Evolutionary conservation across 2,888 invertebrate species (phyloP).

Genomic region (Aethes cnicana): DNA sequence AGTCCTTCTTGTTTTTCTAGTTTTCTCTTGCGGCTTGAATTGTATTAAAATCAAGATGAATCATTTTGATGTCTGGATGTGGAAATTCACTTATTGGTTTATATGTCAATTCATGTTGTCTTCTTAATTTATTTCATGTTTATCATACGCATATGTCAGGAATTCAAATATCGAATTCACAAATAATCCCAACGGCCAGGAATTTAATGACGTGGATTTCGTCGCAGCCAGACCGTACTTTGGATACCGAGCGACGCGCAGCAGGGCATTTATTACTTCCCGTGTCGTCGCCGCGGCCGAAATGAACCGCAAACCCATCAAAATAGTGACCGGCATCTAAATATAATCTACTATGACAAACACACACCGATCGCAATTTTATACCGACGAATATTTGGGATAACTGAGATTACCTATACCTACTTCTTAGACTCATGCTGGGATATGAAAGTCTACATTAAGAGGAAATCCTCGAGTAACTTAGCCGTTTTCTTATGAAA

Average conservation of each 20-base stretch:
- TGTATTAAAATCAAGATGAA: too few species aligned
- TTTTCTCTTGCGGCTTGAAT: too few species aligned
- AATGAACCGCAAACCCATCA: constrained; percentile 61
- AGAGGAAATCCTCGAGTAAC: too few species aligned
- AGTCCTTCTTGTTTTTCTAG: too few species aligned
- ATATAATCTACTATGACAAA: constrained; percentile 51
- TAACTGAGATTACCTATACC: constrained; percentile 5
- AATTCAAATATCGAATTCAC: constrained; percentile 36
- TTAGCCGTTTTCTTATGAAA: too few species aligned
- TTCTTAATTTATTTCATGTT: too few species aligned
- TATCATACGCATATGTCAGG: constrained; percentile 9
- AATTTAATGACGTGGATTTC: constrained; percentile 47
- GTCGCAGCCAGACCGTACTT: constrained; percentile 44
- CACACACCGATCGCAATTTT: constrained; percentile 9
- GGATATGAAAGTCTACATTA: constrained; percentile 6
- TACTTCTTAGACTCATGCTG: not conserved
- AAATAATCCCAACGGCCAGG: constrained; percentile 37
- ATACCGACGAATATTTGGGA: constrained; percentile 21
- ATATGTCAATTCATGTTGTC: too few species aligned
- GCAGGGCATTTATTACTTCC: constrained; percentile 69
- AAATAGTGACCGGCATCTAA: constrained; percentile 61
- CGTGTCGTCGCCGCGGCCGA: constrained; percentile 59
- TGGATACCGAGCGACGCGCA: constrained; percentile 45
- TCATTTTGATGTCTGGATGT: too few species aligned
- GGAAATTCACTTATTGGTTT: too few species aligned